A percentile compares a stretch with the other conserved stretches of the same genome.
phyloP scores from a whole-genome alignment of 2,797 vertebrate species.

The Poecilia gillii region DNA sequence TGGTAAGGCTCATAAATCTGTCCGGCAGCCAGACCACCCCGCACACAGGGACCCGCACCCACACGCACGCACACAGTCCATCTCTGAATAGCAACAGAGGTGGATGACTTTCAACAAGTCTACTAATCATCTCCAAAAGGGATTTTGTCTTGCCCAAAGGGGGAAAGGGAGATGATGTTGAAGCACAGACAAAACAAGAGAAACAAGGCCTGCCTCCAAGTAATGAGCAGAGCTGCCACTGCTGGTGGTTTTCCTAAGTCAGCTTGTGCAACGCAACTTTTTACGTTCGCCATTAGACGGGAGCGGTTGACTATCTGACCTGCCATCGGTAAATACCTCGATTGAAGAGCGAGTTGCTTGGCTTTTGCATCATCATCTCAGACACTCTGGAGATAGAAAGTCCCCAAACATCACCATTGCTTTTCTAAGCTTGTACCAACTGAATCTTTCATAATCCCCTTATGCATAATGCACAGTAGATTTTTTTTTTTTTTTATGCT shows the following conservation, averaged over 20 bases:
- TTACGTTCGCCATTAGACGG: slow-evolving; percentile 18
- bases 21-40: slow-evolving; percentile 69
- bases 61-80: slow-evolving; percentile 10
- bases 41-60: slow-evolving; percentile 20
- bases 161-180: slow-evolving; percentile 18
- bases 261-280: slow-evolving; percentile 41
- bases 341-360: slow-evolving; percentile 24
- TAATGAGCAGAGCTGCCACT: slow-evolving; percentile 26
- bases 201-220: slow-evolving; percentile 1
- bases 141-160: slow-evolving; percentile 46
- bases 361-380: slow-evolving; percentile 47
- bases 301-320: slow-evolving; percentile 35
- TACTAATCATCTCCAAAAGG: slow-evolving; percentile 66
- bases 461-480: slow-evolving; percentile 58
- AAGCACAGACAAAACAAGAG: slow-evolving; percentile 20
- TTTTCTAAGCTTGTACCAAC: slow-evolving; percentile 31
- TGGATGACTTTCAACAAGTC: slow-evolving; percentile 64
- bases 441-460: slow-evolving; percentile 71
- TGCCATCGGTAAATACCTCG: slow-evolving; percentile 24
- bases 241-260: slow-evolving; percentile 50
- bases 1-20: slow-evolving; percentile 70
- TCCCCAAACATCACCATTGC: slow-evolving; percentile 34
- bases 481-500: slow-evolving; percentile 31
- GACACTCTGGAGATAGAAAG: slow-evolving; percentile 16
- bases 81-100: slow-evolving; percentile 55